A percentile compares a stretch with the other conserved stretches of the same genome.
These are phyloP conservation scores for Athrips mouffetella DNA, from an alignment of 2,888 invertebrate genomes.

Conservation along the genomic window DNA sequence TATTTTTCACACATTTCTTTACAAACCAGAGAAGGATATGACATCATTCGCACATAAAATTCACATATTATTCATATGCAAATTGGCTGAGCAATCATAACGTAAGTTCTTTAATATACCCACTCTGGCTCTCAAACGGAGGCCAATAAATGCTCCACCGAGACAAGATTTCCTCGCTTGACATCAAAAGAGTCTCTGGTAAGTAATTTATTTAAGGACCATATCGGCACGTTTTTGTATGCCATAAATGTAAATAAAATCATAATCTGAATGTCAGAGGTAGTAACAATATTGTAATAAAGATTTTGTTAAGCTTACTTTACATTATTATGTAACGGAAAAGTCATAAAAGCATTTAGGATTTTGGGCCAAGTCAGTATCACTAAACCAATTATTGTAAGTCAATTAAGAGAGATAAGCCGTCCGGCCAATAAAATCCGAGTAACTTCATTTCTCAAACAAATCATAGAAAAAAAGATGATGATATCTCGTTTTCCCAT, in stretches of 20 bases:
- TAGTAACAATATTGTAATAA: not conserved
- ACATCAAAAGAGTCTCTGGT: constrained; percentile 34
- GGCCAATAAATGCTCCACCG: constrained; percentile 38
- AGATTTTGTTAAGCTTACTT: not conserved
- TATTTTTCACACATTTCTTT: constrained; percentile 49
- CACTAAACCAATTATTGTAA: constrained; percentile 4
- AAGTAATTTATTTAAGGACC: constrained; percentile 27
- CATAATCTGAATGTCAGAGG: not conserved
- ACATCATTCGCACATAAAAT: constrained; percentile 62
- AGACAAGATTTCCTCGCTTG: constrained; percentile 31
- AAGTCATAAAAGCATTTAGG: not conserved
- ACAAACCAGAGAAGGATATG: constrained; percentile 48
- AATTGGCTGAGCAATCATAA: constrained; percentile 66
- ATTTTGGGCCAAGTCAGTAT: not conserved
- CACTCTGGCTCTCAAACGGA: constrained; percentile 41
- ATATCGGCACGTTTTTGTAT: constrained; percentile 27
- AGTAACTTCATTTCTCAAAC: constrained; percentile 23
- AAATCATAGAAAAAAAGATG: constrained; percentile 27
- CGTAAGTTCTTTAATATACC: constrained; percentile 57
- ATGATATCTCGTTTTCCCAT: constrained; percentile 68
- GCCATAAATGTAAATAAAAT: constrained; percentile 16
- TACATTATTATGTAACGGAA: not conserved
- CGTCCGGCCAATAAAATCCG: constrained; percentile 7
- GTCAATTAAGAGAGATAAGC: constrained; percentile 7
- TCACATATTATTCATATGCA: constrained; percentile 62